Evolutionary conservation across 2,797 vertebrate genomes (phyloP), one percentile per base, ranked within the genome.

Genomic region (Pterois miles): DNA sequence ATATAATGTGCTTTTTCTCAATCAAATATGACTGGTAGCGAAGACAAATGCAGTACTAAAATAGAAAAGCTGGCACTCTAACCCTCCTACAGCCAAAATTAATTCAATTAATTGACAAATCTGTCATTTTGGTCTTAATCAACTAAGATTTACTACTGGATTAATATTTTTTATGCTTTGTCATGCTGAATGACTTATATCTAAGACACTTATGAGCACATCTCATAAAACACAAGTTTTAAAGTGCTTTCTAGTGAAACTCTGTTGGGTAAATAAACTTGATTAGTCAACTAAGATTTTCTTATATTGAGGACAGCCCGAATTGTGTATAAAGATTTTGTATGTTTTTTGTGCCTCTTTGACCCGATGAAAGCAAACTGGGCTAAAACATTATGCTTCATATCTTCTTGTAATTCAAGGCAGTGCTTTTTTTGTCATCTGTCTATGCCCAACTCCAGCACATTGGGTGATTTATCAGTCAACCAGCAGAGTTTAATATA

Each of bases 121-220:
- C 40, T 3, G 40, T 43, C 40, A 16, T 1, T 43, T 43, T 40
- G 38, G 0, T 16, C 38, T 16, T 46, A 8, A 0, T 46, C 40
- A 18, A 46, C 40, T 46, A 8, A 0, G 43, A 46, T 0, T 46
- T 8, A 8, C 20, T 1, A 46, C 0, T 46, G 0, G 43, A 46
- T 46, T 46, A 16, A 18, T 46, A 16, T 8, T 46, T 46, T 46
- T 2, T 18, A 18, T 46, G 7, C 9, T n/a, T n/a, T 48, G 18
- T 48, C 0, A 48, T 48, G 20, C 46, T 48, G 46, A 48, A 48
- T 48, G 20, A 48, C 46, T n/a, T 2, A 0, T 48, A n/a, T 46
- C 18, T 20, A n/a, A n/a, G 10, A 0, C n/a, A 0, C 2, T 48
- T 48, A 46, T 46, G 43, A 46, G 43, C 46, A 22, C 20, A 48